phyloP scores from a whole-genome alignment of 2,113 vertebrate genomes.

The Thamnaconus septentrionalis region DNA sequence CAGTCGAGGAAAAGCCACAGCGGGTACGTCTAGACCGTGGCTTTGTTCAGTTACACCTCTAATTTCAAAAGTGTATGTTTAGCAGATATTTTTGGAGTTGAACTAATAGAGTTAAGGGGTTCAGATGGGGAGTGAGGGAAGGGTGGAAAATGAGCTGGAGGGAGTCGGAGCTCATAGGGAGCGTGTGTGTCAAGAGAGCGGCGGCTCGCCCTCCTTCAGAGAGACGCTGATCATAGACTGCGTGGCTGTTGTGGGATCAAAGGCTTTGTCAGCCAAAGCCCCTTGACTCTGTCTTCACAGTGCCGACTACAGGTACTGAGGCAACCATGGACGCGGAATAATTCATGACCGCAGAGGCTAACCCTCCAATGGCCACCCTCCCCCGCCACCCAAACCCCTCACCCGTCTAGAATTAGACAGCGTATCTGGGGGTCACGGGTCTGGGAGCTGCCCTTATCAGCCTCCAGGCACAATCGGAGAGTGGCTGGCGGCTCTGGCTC shows the following conservation, averaged over 20 bases:
- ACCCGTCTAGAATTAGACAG: constrained; percentile 18
- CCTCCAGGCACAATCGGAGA: constrained; percentile 31
- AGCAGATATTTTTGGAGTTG: too few species aligned
- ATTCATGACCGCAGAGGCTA: constrained; percentile 60
- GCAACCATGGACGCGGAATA: constrained; percentile 58
- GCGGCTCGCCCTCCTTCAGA: constrained; percentile 32
- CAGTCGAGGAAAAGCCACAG: too few species aligned
- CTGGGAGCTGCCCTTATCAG: constrained; percentile 43
- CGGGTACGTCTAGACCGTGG: neutral
- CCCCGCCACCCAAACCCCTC: neutral
- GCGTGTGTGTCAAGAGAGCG: constrained; percentile 32
- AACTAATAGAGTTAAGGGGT: too few species aligned
- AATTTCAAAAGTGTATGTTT: too few species aligned
- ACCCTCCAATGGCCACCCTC: constrained; percentile 40
- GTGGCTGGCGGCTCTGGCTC: constrained; percentile 39
- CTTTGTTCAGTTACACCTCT: neutral
- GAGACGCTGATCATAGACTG: constrained; percentile 65
- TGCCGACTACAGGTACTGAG: constrained; percentile 57
- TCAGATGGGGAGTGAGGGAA: too few species aligned
- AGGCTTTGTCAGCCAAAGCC: constrained; percentile 76
- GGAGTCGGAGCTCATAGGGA: constrained; percentile 23
- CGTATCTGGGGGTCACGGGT: constrained; percentile 52
- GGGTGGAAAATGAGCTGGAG: too few species aligned
- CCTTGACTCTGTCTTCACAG: constrained; percentile 59
- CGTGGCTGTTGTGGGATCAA: constrained; percentile 70